phyloP scores from a whole-genome alignment of 2,797 vertebrate species.

The Cirrhinus molitorella region DNA sequence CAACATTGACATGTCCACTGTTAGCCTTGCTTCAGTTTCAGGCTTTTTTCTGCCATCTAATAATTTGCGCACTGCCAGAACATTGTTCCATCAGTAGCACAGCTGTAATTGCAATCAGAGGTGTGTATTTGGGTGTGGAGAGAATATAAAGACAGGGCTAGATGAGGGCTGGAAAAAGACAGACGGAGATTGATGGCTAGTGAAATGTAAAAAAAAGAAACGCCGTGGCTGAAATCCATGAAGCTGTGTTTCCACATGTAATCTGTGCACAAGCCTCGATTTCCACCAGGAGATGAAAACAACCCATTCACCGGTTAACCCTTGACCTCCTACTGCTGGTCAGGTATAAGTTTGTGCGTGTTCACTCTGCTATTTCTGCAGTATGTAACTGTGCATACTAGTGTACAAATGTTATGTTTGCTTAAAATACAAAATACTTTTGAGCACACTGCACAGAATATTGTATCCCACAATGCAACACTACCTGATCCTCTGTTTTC shows the following conservation, averaged over 20 bases:
- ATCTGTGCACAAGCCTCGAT: slow-evolving; percentile 9
- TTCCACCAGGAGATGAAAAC: slow-evolving; percentile 39
- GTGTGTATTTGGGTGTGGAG: slow-evolving; percentile 13
- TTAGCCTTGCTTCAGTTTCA: not conserved
- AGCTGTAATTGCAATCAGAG: slow-evolving; percentile 27
- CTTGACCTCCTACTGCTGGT: not conserved
- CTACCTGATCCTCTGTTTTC: no score
- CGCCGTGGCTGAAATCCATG: slow-evolving; percentile 27
- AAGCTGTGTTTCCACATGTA: slow-evolving; percentile 25
- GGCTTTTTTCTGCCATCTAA: not conserved
- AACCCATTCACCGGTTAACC: slow-evolving; percentile 6
- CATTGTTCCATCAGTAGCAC: slow-evolving; percentile 19
- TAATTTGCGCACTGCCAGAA: slow-evolving; percentile 2
- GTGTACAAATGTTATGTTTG: not conserved
- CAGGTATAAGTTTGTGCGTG: not conserved
- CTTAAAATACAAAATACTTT: not conserved
- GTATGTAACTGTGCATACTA: not conserved
- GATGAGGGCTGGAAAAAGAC: not conserved
- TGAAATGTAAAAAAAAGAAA: slow-evolving; percentile 34
- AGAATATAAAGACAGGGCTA: not conserved
- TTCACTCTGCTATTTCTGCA: not conserved
- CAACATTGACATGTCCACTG: not conserved
- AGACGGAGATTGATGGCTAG: not conserved
- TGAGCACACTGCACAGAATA: not conserved
- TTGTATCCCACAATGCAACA: not conserved